A percentile compares a stretch with the other conserved stretches of the same genome.
phyloP scores from a whole-genome alignment of 1,140 invertebrate genomes.

The Anagrus nilaparvatae region DNA sequence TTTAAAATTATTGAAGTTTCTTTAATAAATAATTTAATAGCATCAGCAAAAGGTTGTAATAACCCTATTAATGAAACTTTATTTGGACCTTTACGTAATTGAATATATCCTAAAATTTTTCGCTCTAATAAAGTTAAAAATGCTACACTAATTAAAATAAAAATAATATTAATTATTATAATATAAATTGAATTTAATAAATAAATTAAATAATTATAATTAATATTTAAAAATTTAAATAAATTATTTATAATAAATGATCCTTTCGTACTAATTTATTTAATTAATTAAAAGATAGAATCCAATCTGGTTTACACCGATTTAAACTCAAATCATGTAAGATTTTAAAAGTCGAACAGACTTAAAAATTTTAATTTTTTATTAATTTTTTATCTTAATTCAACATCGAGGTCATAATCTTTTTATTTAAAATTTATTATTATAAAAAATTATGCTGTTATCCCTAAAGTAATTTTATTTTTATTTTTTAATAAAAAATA shows the following conservation, averaged over 20 bases:
- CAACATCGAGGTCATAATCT: slow-evolving; percentile 72
- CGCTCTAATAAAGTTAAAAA: slow-evolving; percentile 60
- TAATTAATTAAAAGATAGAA: slow-evolving; percentile 52
- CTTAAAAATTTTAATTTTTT: slow-evolving; percentile 49
- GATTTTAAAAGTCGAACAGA: slow-evolving; percentile 69
- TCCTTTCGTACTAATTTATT: slow-evolving; percentile 60
- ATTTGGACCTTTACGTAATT: slow-evolving; percentile 60
- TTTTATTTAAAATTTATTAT: slow-evolving; percentile 52
- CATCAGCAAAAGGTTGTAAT: slow-evolving; percentile 56
- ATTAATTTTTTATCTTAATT: slow-evolving; percentile 56
- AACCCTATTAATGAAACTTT: slow-evolving; percentile 51
- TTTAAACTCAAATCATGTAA: slow-evolving; percentile 73
- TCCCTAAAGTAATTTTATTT: slow-evolving; percentile 59
- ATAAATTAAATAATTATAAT: slow-evolving; percentile 3
- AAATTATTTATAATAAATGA: slow-evolving; percentile 33
- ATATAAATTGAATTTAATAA: slow-evolving; percentile 34
- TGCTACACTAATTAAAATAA: slow-evolving; percentile 48
- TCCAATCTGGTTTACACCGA: slow-evolving; percentile 64
- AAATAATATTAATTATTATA: slow-evolving; percentile 42
- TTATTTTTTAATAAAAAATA: slow-evolving; percentile 25
- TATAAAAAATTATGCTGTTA: slow-evolving; percentile 60
- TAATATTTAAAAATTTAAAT: slow-evolving; percentile 29
- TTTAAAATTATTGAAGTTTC: slow-evolving; percentile 50
- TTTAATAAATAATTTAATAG: slow-evolving; percentile 42
- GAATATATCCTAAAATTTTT: slow-evolving; percentile 49